phyloP scores from a whole-genome alignment of 2,888 invertebrate species.

The Autographa gamma region DNA sequence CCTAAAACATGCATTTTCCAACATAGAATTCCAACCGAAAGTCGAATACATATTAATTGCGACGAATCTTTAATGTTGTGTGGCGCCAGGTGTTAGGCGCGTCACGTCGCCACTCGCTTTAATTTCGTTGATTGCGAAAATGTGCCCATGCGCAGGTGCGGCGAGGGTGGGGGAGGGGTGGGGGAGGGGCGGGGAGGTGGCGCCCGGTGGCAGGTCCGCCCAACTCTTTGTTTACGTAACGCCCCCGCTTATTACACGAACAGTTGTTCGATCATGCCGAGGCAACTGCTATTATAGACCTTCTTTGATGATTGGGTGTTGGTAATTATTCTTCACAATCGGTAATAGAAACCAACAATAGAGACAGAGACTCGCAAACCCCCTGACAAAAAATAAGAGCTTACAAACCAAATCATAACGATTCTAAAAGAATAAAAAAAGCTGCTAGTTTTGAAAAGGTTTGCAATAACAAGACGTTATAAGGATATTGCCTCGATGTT shows the following conservation, averaged over 20 bases:
- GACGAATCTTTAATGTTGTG: conserved; percentile 49
- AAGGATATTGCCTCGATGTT: background rate
- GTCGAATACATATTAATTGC: conserved; percentile 47
- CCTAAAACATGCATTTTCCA: conserved; percentile 15
- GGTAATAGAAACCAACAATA: background rate
- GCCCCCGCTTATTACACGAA: conserved; percentile 83
- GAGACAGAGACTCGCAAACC: background rate
- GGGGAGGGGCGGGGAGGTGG: conserved; percentile 71
- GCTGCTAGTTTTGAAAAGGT: background rate
- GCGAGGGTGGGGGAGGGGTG: conserved; percentile 65
- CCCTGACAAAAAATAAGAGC: background rate
- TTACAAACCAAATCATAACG: background rate
- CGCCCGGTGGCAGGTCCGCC: conserved; percentile 84
- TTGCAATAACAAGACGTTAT: background rate
- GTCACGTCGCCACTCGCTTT: conserved; percentile 47
- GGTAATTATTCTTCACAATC: background rate
- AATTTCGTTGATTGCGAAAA: conserved; percentile 80
- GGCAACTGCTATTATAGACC: conserved; percentile 32
- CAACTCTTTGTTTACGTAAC: conserved; percentile 87
- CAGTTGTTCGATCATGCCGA: conserved; percentile 69
- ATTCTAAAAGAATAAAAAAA: background rate
- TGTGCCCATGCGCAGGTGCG: conserved; percentile 79
- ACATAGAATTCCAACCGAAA: conserved; percentile 25
- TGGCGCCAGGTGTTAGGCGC: conserved; percentile 65
- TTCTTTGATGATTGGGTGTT: conserved; percentile 7